phyloP scores from a whole-genome alignment of 1,140 invertebrate genomes.

The Caerostris extrusa region DNA sequence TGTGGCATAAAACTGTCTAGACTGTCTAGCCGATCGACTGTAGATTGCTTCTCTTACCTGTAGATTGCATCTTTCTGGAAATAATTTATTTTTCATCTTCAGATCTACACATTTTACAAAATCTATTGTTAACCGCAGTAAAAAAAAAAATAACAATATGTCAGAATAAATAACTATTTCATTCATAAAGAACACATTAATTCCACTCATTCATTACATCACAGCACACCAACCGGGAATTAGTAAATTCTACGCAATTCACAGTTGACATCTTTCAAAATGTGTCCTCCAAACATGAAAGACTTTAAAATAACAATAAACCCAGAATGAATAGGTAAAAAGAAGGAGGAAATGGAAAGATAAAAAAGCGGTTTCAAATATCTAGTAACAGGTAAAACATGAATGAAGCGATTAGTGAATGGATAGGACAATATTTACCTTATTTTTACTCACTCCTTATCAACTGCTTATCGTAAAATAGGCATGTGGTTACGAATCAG shows the following conservation, averaged over 20 bases:
- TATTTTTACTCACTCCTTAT: neutral
- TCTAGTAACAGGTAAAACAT: slow-evolving; percentile 28
- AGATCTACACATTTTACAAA: no score
- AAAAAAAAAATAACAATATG: no score
- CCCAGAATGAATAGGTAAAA: neutral
- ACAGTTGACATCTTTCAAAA: neutral
- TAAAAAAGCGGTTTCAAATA: neutral
- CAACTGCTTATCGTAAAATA: neutral
- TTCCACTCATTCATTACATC: neutral
- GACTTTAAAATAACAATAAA: neutral
- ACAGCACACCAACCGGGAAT: neutral
- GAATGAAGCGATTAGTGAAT: slow-evolving; percentile 6
- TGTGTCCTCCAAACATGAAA: neutral
- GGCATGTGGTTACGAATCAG: neutral
- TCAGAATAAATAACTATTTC: no score
- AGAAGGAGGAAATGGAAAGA: neutral
- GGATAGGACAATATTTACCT: neutral
- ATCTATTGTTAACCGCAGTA: no score
- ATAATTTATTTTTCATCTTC: no score
- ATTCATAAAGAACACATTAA: no score
- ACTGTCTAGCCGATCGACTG: no score
- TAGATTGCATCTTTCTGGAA: no score
- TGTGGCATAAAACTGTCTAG: no score
- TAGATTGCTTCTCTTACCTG: no score
- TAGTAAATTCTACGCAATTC: neutral